These are phyloP conservation scores for Heliconius erato DNA, from an alignment of 2,888 invertebrate species.

Conservation along the genomic window DNA sequence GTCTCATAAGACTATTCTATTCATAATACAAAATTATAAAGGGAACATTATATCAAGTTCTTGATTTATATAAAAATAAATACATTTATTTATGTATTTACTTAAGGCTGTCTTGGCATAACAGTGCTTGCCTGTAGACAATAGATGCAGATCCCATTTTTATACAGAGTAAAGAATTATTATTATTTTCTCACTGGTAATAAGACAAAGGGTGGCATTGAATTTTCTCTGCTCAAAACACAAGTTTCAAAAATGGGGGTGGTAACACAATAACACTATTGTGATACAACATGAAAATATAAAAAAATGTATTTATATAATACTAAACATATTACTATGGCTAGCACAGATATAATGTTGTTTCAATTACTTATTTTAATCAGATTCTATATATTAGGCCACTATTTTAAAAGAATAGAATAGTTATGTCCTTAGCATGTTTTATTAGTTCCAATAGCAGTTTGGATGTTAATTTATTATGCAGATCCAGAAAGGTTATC, in stretches of 20 bases:
- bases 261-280: too few species aligned
- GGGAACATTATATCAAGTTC: not conserved
- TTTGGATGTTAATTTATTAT: slow-evolving; percentile 25
- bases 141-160: too few species aligned
- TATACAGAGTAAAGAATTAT: not conserved
- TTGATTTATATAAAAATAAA: not conserved
- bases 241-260: not conserved
- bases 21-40: slow-evolving; percentile 42
- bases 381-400: not conserved
- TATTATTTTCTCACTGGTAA: not conserved
- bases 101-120: too few species aligned
- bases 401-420: slow-evolving; percentile 46
- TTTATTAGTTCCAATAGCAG: slow-evolving; percentile 25
- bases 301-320: slow-evolving; percentile 4
- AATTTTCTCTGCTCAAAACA: not conserved
- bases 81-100: not conserved
- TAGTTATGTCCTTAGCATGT: slow-evolving; percentile 51
- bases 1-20: slow-evolving; percentile 62
- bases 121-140: too few species aligned
- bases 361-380: not conserved
- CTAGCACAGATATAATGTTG: not conserved
- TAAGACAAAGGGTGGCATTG: not conserved
- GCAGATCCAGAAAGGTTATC: slow-evolving; percentile 30
- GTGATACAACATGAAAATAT: not conserved
- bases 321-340: not conserved